A percentile compares a stretch with the other conserved stretches of the same genome.
phyloP scores from a whole-genome alignment of 2,113 vertebrate genomes.

The Amblyornis subalaris region DNA sequence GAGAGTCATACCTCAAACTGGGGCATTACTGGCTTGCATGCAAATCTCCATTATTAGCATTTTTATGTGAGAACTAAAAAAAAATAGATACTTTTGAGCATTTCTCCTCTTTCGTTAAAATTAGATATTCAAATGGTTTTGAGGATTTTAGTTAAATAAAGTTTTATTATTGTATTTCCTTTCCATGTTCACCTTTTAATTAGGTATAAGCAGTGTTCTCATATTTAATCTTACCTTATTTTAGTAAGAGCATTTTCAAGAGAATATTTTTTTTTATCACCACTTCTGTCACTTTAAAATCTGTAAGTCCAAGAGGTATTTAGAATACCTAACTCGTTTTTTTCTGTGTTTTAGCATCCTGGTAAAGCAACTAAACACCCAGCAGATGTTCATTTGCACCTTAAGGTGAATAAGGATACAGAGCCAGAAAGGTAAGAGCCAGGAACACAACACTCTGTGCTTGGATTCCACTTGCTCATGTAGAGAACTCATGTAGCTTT shows the following conservation, averaged over 20 bases:
- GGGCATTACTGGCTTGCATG: neutral
- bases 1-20: neutral
- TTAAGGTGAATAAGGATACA: neutral
- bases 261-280: neutral
- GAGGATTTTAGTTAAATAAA: neutral
- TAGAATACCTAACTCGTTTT: neutral
- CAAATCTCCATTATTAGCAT: neutral
- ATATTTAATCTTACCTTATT: neutral
- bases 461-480: neutral
- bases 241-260: neutral
- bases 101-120: neutral
- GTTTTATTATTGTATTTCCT: neutral
- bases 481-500: neutral
- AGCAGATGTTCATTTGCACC: neutral
- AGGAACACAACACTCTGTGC: neutral
- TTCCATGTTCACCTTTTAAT: neutral
- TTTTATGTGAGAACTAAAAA: neutral
- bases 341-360: neutral
- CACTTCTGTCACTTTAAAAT: neutral
- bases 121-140: neutral
- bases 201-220: neutral
- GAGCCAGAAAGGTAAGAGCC: neutral
- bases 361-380: neutral
- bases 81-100: neutral
- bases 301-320: neutral